Conservation (phyloP, 2,888 invertebrate genomes). For the Protophormia terraenovae region DNA sequence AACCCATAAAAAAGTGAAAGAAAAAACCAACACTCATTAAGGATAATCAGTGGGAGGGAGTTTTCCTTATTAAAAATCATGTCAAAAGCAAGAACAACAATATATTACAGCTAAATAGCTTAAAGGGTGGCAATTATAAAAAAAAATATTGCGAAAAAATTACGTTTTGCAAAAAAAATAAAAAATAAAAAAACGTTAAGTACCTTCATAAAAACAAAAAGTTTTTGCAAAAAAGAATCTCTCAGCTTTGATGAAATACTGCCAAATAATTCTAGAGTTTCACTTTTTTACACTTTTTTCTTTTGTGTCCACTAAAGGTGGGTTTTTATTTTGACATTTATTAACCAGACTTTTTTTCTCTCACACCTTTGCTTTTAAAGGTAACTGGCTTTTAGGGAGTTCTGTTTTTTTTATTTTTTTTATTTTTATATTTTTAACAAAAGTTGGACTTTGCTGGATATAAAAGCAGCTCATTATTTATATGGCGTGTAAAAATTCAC, state of each 20-base stretch:
- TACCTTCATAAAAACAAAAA: constrained; percentile 55
- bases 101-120: constrained; percentile 58
- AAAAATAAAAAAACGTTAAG: constrained; percentile 41
- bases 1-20: constrained; percentile 76
- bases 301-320: constrained; percentile 57
- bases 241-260: constrained; percentile 66
- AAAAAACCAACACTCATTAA: constrained; percentile 66
- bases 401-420: constrained; percentile 6
- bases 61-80: constrained; percentile 65
- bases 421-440: constrained; percentile 15
- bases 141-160: background rate
- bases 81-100: constrained; percentile 68
- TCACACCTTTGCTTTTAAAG: background rate
- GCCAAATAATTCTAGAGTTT: constrained; percentile 54
- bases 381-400: constrained; percentile 53
- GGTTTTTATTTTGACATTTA: constrained; percentile 71
- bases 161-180: constrained; percentile 9
- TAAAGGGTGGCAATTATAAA: constrained; percentile 64
- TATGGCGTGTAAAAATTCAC: constrained; percentile 69
- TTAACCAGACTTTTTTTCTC: constrained; percentile 64
- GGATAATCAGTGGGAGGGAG: constrained; percentile 58
- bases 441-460: constrained; percentile 37
- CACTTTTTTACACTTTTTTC: background rate
- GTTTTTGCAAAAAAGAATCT: constrained; percentile 27
- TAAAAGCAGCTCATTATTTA: constrained; percentile 66